Evolutionary conservation across 1,140 invertebrate genomes (phyloP), one percentile per base, ranked within the genome.

Genomic region (Orchesella cincta): DNA sequence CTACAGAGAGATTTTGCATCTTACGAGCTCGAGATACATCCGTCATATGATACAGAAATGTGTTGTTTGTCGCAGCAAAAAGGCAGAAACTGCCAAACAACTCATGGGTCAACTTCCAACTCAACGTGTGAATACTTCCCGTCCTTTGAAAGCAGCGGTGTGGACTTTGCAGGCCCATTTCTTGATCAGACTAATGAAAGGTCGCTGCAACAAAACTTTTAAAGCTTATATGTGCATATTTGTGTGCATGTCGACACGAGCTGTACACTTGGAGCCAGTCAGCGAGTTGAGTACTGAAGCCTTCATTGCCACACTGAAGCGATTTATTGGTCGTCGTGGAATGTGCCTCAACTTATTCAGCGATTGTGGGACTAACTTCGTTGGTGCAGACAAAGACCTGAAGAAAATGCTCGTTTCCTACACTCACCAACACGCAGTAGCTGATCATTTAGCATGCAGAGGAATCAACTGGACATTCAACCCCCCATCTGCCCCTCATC

Each of bases 161-260:
- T 86, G 0, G 85, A 87, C 80, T 86, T 83, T 76, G 84, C 83
- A 1, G 86, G 86, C 1, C 83, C 83, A 18, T 81, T 86, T 28
- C n/a, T 71, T n/a, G 74, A 85, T 0, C 84, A 83, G 74, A 67
- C 67, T 12, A 64, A 78, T 46, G 70, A 71, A 46, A 62, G 67
- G 5, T 72, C 83, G 51, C 76, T 77, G 20, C 70, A 33, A 0
- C 71, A 76, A 76, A n/a, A 67, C 75, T 14, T 77, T 51, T 20
- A 87, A 87, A 78, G 71, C 77, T 20, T 87, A 84, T 54, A 82
- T 87, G 18, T 82, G 83, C 5, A 16, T 86, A 16, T 86, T 86
- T 73, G 83, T 85, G 0, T 86, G 86, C 73, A 57, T 83, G 0
- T 77, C 82, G 0, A 85, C 82, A 0, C 80, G 82, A 14, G 85